Percentiles rank a stretch among this genome's conserved stretches.
These are phyloP conservation scores for Eupeodes latifasciatus DNA, from an alignment of 2,888 invertebrate genomes.

Conservation along the genomic window DNA sequence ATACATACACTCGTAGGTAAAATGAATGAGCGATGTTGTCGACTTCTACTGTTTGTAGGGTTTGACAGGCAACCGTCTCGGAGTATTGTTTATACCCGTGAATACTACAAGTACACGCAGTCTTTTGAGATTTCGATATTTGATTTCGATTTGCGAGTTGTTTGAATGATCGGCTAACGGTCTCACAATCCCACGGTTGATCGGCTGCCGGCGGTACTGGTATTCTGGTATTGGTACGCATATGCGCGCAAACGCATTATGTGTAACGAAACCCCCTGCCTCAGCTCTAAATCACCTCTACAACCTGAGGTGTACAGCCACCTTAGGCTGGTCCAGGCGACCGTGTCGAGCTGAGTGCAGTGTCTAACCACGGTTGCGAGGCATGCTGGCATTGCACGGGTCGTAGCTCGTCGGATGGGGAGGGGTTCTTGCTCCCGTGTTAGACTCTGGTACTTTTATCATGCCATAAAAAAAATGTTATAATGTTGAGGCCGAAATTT, in stretches of 20 bases:
- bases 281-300: too few relatives aligned
- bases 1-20: slow-evolving; percentile 1
- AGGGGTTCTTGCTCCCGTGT: too few relatives aligned
- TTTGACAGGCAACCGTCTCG: slow-evolving; percentile 60
- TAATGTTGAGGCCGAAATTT: too few relatives aligned
- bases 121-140: neutral
- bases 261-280: too few relatives aligned
- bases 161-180: slow-evolving; percentile 31
- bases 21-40: slow-evolving; percentile 65
- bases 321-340: too few relatives aligned
- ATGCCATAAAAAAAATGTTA: too few relatives aligned
- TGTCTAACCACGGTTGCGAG: too few relatives aligned
- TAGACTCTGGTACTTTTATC: too few relatives aligned
- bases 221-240: slow-evolving; percentile 32
- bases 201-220: neutral
- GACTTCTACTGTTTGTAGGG: slow-evolving; percentile 55
- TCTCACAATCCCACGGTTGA: slow-evolving; percentile 43
- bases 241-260: slow-evolving; percentile 49
- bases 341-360: too few relatives aligned
- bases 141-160: slow-evolving; percentile 1
- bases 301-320: too few relatives aligned
- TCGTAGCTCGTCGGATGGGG: too few relatives aligned
- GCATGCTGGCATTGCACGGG: too few relatives aligned
- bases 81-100: slow-evolving; percentile 11
- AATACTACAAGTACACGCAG: neutral